Evolutionary conservation across 2,888 invertebrate genomes (phyloP).

Genomic region (Graphium colonna): DNA sequence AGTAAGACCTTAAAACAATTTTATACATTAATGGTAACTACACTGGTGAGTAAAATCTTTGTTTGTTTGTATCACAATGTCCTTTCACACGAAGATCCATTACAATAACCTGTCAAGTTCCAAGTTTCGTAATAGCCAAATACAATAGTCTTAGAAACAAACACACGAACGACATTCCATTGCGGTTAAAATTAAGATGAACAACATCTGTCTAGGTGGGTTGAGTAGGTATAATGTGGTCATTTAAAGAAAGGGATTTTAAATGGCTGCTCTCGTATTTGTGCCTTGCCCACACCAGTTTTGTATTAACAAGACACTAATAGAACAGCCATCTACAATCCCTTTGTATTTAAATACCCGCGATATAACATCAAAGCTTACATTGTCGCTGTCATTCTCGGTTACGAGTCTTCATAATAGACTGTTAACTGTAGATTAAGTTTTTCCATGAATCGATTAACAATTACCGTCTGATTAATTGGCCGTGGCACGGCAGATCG

Average conservation of each 20-base stretch:
- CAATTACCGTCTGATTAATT: conserved; percentile 14
- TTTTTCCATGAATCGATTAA: conserved; percentile 6
- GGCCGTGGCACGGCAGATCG: conserved; percentile 12
- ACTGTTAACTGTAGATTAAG: conserved; percentile 1
- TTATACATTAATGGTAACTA: too few relatives aligned
- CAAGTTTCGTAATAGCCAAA: background rate
- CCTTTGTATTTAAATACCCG: too few relatives aligned
- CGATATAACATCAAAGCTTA: background rate
- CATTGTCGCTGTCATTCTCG: conserved; percentile 11
- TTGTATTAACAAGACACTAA: too few relatives aligned
- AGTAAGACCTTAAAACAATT: too few relatives aligned
- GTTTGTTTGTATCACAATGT: too few relatives aligned
- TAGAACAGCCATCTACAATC: too few relatives aligned
- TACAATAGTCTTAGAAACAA: background rate
- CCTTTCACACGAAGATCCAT: background rate
- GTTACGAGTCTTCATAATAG: conserved; percentile 8
- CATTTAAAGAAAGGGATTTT: too few relatives aligned
- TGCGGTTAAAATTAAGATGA: background rate
- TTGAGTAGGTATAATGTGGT: too few relatives aligned
- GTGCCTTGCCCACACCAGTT: too few relatives aligned
- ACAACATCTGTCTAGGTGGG: background rate
- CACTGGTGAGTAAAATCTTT: too few relatives aligned
- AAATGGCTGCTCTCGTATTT: too few relatives aligned
- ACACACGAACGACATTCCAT: background rate
- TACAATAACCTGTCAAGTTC: background rate